A percentile compares a stretch with the other conserved stretches of the same genome.
phyloP scores from a whole-genome alignment of 2,113 vertebrate genomes.

The Cinclus cinclus region DNA sequence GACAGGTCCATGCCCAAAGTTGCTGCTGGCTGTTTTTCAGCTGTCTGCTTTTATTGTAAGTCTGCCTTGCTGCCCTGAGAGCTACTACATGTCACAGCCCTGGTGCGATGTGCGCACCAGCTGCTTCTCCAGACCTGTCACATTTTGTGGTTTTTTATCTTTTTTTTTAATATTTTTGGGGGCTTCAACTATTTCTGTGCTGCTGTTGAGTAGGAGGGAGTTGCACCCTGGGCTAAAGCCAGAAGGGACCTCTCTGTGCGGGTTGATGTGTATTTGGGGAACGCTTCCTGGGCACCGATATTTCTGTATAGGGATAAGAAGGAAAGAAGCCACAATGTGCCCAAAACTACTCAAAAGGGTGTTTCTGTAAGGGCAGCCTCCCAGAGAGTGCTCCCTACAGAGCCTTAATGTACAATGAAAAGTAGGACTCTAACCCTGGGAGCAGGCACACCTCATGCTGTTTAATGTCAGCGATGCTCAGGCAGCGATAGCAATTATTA shows the following conservation, averaged over 20 bases:
- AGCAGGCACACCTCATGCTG: background rate
- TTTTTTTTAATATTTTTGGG: too few species aligned
- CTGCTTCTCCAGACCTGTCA: conserved; percentile 10
- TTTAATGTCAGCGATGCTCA: background rate
- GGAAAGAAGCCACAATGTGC: background rate
- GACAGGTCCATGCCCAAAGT: background rate
- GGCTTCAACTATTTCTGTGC: background rate
- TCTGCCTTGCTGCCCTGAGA: background rate
- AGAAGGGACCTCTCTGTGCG: background rate
- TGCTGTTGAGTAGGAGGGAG: background rate
- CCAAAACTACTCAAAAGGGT: background rate
- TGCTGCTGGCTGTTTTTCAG: conserved; percentile 15
- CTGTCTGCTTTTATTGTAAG: conserved; percentile 14
- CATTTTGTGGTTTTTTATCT: background rate
- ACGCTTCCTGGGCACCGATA: background rate
- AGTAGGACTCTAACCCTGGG: background rate
- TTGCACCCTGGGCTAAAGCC: background rate
- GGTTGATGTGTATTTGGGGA: background rate
- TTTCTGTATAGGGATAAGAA: background rate
- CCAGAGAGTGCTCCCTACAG: background rate
- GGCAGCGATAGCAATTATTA: background rate
- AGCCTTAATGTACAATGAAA: background rate
- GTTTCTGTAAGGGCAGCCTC: background rate
- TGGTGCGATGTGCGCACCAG: background rate
- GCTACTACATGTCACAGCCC: background rate